phyloP scores from a whole-genome alignment of 2,888 invertebrate genomes.

The Cryptophagus acutangulus region DNA sequence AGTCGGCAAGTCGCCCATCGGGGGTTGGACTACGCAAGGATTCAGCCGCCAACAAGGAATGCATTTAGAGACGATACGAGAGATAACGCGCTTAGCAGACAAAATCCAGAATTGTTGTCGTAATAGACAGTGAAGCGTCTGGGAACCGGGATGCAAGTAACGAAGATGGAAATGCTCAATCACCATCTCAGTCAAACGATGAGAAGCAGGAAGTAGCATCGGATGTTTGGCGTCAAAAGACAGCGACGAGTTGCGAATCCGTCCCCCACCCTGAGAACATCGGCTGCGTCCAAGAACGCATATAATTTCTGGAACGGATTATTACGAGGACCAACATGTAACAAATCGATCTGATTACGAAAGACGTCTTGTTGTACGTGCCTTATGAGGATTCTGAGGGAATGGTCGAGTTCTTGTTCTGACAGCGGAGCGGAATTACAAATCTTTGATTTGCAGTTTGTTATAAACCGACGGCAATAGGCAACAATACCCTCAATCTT shows the following conservation, averaged over 20 bases:
- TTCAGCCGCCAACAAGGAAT: too few species aligned
- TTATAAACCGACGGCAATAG: too few species aligned
- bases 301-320: slow-evolving; percentile 4
- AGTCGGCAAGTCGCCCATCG: too few species aligned
- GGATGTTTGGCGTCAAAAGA: slow-evolving; percentile 4
- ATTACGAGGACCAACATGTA: too few species aligned
- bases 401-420: too few species aligned
- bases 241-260: too few species aligned
- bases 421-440: too few species aligned
- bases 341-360: slow-evolving; percentile 2
- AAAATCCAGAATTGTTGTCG: slow-evolving; percentile 3
- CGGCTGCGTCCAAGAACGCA: slow-evolving; percentile 11
- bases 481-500: too few species aligned
- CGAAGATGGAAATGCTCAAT: background rate
- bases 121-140: background rate
- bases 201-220: background rate
- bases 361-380: slow-evolving; percentile 6
- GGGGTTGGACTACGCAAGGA: too few species aligned
- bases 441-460: too few species aligned
- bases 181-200: background rate
- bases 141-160: slow-evolving; percentile 1
- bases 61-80: background rate
- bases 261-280: too few species aligned
- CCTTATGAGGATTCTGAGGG: too few species aligned
- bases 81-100: background rate